Base-by-base conservation (phyloP, 1,140 invertebrate genomes). In the Elysia chlorotica region DNA sequence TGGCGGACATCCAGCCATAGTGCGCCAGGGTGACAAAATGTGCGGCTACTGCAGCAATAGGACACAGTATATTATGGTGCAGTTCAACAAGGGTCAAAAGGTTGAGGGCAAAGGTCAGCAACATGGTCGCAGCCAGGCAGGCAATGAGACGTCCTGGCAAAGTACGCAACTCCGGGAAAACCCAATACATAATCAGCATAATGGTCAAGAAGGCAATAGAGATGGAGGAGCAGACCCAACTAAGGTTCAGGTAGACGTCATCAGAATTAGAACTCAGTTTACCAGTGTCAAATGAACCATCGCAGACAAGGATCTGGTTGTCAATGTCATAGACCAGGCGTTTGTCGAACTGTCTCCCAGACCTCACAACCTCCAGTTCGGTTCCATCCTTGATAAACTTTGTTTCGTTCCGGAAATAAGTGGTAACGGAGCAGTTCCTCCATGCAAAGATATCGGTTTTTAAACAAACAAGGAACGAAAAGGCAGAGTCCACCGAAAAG, bases 1-100 rank as follows among this genome's bases (percentile, higher is more conserved):
- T 62, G 21, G 59, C 59, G 2, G 59, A 62, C 59, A 62, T 62
- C 59, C 59, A 62, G 1, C 30, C 59, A 62, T 35, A 62, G 2
- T 62, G 59, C 2, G 59, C 59, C 28, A 62, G 25, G 17, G 59
- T 62, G 30, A 62, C 30, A 4, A 62, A 2, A 21, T 62, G 59
- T 21, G 19, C 23, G 59, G 37, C 5, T 2, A 23, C 59, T 2
- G 59, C 59, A 2, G 21, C 59, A 17, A 62, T 3, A 3, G 59
- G 59, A 62, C 59, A 62, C 1, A 62, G 21, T 17, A 35, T 35
- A 1, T 62, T n/a, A 35, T 62, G 59, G 30, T 33, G 4, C 4
- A 62, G 10, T 1, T 62, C 59, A 4, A 35, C 5, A 2, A 62
- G 31, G 23, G 59, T 62, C 19, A 62, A 62, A 19, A 62, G 3